These are phyloP conservation scores for Thinocorus orbignyianus DNA, from an alignment of 2,113 vertebrate genomes.

Conservation along the genomic window DNA sequence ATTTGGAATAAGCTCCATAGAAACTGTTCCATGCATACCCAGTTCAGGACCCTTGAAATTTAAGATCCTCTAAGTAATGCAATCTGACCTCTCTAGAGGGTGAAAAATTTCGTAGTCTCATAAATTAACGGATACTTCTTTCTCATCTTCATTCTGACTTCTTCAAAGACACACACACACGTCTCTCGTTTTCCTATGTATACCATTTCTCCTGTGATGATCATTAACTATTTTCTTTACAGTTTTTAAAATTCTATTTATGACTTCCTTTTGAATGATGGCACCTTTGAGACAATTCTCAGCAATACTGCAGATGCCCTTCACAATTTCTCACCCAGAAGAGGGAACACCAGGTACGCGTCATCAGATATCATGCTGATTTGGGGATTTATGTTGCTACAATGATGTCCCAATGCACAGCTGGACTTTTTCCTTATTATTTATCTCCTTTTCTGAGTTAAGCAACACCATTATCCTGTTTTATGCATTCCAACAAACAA, in stretches of 20 bases:
- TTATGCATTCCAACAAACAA: not conserved
- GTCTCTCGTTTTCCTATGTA: not conserved
- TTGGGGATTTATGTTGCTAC: not conserved
- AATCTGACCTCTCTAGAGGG: not conserved
- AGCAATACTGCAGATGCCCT: not conserved
- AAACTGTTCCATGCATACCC: not conserved
- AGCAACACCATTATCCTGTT: not conserved
- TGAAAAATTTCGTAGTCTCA: not conserved
- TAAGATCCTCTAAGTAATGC: not conserved
- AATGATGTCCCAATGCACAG: not conserved
- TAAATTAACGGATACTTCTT: not conserved
- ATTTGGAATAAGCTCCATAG: not conserved
- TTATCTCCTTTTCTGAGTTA: not conserved
- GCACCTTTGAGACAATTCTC: not conserved
- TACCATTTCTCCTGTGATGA: not conserved
- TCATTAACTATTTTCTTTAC: not conserved
- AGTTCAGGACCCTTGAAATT: not conserved
- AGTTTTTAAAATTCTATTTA: not conserved
- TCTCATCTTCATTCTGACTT: not conserved
- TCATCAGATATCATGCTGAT: not conserved
- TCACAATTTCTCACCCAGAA: not conserved
- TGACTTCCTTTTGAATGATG: not conserved
- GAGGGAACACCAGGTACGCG: not conserved
- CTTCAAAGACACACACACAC: not conserved
- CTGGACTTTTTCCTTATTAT: not conserved